Evolutionary conservation across 92 coral and sea anemone species (phyloP).

Genomic region (Plumapathes pennacea): DNA sequence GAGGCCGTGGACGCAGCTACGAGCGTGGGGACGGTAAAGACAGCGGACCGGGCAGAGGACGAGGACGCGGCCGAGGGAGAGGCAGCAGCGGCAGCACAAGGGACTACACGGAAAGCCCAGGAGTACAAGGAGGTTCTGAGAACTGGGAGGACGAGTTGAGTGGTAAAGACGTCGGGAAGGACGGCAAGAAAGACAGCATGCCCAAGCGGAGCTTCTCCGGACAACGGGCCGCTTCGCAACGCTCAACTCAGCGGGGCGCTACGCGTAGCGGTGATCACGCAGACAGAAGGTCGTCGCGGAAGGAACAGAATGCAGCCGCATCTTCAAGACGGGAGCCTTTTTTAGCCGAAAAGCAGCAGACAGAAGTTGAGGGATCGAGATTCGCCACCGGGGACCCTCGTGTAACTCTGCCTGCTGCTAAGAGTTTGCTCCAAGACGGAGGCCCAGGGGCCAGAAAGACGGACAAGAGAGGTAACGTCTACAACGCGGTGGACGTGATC

Average conservation of each 20-base stretch:
- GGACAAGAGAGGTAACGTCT: constrained; percentile 34
- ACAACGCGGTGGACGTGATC: constrained; percentile 68
- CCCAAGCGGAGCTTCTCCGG: constrained; percentile 29
- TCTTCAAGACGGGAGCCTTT: constrained; percentile 84
- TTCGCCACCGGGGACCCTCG: constrained; percentile 84
- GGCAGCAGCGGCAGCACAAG: constrained; percentile 43
- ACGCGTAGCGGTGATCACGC: constrained; percentile 53
- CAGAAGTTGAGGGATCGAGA: constrained; percentile 94
- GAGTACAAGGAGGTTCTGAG: constrained; percentile 76
- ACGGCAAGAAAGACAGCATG: constrained; percentile 14
- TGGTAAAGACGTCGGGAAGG: constrained; percentile 13
- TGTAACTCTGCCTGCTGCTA: constrained; percentile 98
- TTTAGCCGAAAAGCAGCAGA: constrained; percentile 99
- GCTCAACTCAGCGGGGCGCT: constrained; percentile 20
- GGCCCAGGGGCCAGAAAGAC: constrained; percentile 61
- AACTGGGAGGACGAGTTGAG: constrained; percentile 97
- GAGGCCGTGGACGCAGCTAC: constrained; percentile 55
- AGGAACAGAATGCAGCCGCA: constrained; percentile 41
- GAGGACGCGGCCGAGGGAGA: constrained; percentile 67
- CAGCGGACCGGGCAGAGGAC: constrained; percentile 64
- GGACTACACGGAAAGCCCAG: constrained; percentile 22
- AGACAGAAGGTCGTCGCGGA: constrained; percentile 42
- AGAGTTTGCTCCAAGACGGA: constrained; percentile 68
- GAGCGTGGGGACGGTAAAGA: constrained; percentile 52
- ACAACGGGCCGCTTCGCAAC: constrained; percentile 26